A percentile compares a stretch with the other conserved stretches of the same genome.
phyloP scores from a whole-genome alignment of 2,797 vertebrate genomes.

The Rhinogobio ventralis region DNA sequence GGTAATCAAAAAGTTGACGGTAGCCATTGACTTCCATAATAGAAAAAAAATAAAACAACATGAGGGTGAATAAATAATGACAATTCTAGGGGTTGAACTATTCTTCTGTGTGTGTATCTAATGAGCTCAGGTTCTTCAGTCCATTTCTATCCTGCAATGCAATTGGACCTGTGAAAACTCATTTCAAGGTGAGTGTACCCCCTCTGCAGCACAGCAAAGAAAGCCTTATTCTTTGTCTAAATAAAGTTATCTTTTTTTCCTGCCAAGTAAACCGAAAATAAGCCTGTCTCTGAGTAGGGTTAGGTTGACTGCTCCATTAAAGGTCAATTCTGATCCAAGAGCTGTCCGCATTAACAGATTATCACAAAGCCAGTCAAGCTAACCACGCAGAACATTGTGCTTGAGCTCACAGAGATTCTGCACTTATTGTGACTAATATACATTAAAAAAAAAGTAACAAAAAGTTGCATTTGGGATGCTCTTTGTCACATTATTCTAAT shows the following conservation, averaged over 20 bases:
- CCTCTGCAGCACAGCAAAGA: slow-evolving; percentile 11
- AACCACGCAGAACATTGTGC: slow-evolving; percentile 1
- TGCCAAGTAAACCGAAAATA: slow-evolving; percentile 28
- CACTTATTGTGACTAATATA: background rate
- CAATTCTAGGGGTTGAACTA: too few relatives aligned
- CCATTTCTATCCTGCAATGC: background rate
- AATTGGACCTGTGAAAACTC: slow-evolving; percentile 2
- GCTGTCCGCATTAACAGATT: background rate
- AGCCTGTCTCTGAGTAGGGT: slow-evolving; percentile 5
- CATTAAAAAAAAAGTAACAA: background rate
- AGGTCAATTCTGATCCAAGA: slow-evolving; percentile 24
- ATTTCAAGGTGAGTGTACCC: background rate
- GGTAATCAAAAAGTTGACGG: too few relatives aligned
- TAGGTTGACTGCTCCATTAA: slow-evolving; percentile 27
- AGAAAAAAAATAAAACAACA: background rate
- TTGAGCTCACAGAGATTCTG: background rate
- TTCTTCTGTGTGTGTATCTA: background rate
- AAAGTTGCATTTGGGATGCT: background rate
- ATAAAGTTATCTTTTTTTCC: background rate
- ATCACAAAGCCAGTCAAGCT: background rate
- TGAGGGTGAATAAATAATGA: background rate
- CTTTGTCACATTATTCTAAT: slow-evolving; percentile 8
- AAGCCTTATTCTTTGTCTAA: background rate
- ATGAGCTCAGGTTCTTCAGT: background rate
- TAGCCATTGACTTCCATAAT: too few relatives aligned